Conservation (phyloP, 1,140 invertebrate species). For the Himalopsyche phryganea region DNA sequence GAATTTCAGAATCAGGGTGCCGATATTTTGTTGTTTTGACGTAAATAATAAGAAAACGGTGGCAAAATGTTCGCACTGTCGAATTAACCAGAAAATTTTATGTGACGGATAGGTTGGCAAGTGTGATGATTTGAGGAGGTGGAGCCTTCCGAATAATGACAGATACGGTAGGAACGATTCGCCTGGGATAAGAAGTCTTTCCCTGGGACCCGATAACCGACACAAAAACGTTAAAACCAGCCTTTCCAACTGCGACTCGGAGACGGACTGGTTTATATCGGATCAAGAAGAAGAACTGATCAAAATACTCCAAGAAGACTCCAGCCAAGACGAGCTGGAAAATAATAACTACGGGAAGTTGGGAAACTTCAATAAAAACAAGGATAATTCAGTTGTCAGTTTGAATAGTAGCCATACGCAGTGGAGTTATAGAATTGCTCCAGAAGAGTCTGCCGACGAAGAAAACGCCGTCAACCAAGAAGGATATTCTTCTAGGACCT, state of each 20-base stretch:
- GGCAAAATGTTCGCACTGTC: too few relatives aligned
- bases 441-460: background rate
- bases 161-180: background rate
- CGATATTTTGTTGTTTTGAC: too few relatives aligned
- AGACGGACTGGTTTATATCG: conserved; percentile 73
- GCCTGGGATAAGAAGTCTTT: conserved; percentile 16
- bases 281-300: conserved; percentile 80
- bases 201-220: conserved; percentile 21
- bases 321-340: conserved; percentile 46
- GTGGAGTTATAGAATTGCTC: conserved; percentile 29
- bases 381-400: conserved; percentile 24
- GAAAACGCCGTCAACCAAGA: background rate
- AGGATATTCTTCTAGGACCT: background rate
- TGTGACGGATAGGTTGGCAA: conserved; percentile 35
- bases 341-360: conserved; percentile 37
- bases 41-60: too few relatives aligned
- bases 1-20: too few relatives aligned
- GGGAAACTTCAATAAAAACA: conserved; percentile 21
- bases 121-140: conserved; percentile 43
- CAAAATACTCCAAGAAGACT: conserved; percentile 52
- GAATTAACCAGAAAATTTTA: conserved; percentile 12
- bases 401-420: conserved; percentile 32
- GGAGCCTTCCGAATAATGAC: conserved; percentile 44
- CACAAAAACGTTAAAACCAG: conserved; percentile 34
- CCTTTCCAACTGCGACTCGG: conserved; percentile 54